Base-by-base conservation (phyloP, 2,113 vertebrate species). In the Excalfactoria chinensis region DNA sequence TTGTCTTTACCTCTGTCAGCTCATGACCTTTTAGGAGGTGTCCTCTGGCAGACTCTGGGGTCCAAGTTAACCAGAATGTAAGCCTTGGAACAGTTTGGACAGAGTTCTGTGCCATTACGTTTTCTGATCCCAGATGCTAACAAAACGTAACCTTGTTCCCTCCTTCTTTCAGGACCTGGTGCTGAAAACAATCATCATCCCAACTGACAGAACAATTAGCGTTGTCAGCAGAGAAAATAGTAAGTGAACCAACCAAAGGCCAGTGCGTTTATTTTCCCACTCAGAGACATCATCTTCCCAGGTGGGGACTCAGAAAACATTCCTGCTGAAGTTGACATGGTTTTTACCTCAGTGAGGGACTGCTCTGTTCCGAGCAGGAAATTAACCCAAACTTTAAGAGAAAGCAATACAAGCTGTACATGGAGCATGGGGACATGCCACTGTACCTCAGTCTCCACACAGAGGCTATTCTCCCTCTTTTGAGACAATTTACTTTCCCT, bases 151-250 rank as follows among this genome's bases (percentile, higher is more conserved):
- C 30, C 32, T 56, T 87, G 85, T 68, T 22, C 18, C 83, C 28
- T 73, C 43, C 66, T 81, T 53, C 81, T 79, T 86, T 89, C 40
- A 89, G 75, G 56, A 60, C 16, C 9, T 80, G 37, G 75, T 94
- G 93, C 75, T 95, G 94, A 96, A 96, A 96, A 76, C 43, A 4
- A 4, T 63, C 69, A 71, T 88, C 79, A 62, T 73, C 44, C 51
- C 84, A 72, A 92, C 59, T 96, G 93, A 95, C 91, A 96, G 92
- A 93, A 87, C 91, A 96, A 96, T 93, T 95, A 94, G 72, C 63
- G 64, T 63, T 92, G 81, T 77, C 85, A 91, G 91, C 35, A 88
- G 93, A 89, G 78, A 95, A 95, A 94, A 94, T 67, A 95, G 84
- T 90, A 85, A 87, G 78, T 6, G 51, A 95, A 93, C 64, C 91